Evolutionary conservation across 2,113 vertebrate genomes (phyloP), one percentile per base, ranked within the genome.

Genomic region (Chaetura pelagica): DNA sequence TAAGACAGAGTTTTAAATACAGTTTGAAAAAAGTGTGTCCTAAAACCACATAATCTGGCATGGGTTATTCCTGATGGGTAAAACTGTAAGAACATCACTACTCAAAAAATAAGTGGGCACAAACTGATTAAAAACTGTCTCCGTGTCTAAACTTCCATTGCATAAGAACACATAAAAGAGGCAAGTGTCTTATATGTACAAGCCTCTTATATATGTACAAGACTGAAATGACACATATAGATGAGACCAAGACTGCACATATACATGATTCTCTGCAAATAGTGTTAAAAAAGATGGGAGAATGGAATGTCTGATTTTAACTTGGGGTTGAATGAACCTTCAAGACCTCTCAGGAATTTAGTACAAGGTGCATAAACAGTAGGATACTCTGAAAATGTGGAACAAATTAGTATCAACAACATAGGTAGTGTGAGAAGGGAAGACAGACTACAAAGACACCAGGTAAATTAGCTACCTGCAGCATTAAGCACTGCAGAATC

Each of bases 101-200:
- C 19, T 11, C 26, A 89, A 83, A 83, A 88, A 92, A 35, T 42
- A 44, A 42, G 0, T 21, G 18, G 49, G 46, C 22, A 73, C 32
- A 68, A 20, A 59, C 15, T 27, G 12, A 68, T 64, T 26, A 58
- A 88, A 84, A 77, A 10, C 23, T 68, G 10, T 29, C 24, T 58
- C 9, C 3, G 1, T 4, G 10, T 16, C 61, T 88, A 35, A 74
- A 63, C 21, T 73, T 84, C 40, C 22, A 18, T 6, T 80, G 7
- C 29, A 6, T 22, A 52, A 57, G 29, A 19, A 42, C 17, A 73
- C 15, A 20, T 5, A 46, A 52, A 61, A 58, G 10, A 61, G 14
- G 3, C 7, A 73, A 49, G 20, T 34, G 2, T 24, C 4, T 1
- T 6, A 4, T 2, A 3, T 6, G 27, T 4, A 9, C 2, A 19